phyloP scores from a whole-genome alignment of 2,113 vertebrate genomes.

The Sylvietta virens region DNA sequence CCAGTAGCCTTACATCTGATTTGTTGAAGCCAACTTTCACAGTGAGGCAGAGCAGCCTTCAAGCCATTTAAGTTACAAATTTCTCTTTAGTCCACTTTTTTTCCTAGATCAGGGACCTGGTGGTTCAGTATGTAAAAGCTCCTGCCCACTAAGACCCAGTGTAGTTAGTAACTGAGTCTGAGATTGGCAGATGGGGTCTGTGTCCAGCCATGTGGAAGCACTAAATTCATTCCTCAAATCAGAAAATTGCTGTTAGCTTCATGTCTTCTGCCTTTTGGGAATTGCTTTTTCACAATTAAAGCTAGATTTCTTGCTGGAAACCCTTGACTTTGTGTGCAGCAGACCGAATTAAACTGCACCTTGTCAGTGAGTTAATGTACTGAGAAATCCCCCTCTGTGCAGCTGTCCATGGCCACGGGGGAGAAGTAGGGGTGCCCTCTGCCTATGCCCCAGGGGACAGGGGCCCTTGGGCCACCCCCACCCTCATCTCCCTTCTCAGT shows the following conservation, averaged over 20 bases:
- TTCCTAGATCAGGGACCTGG: not conserved
- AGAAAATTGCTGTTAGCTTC: not conserved
- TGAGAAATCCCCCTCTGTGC: not conserved
- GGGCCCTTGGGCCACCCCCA: not conserved
- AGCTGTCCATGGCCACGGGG: not conserved
- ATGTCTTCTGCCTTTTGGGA: not conserved
- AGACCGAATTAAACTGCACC: not conserved
- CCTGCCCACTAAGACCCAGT: not conserved
- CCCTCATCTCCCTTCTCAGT: not conserved
- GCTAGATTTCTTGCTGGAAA: not conserved
- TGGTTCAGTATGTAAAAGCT: not conserved
- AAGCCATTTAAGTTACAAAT: not conserved
- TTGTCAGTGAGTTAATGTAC: not conserved
- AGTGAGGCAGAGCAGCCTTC: not conserved
- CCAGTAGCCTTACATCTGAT: not conserved
- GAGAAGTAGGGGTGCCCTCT: not conserved
- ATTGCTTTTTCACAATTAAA: not conserved
- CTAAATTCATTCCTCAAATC: not conserved
- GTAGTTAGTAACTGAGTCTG: not conserved
- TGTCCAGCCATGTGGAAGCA: not conserved
- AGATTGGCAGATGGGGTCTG: not conserved
- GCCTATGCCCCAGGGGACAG: accelerated
- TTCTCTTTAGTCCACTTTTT: not conserved
- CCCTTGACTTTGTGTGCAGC: not conserved
- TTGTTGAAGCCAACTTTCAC: not conserved